Conservation (phyloP, 2,797 vertebrate genomes). For the Myotis myotis region DNA sequence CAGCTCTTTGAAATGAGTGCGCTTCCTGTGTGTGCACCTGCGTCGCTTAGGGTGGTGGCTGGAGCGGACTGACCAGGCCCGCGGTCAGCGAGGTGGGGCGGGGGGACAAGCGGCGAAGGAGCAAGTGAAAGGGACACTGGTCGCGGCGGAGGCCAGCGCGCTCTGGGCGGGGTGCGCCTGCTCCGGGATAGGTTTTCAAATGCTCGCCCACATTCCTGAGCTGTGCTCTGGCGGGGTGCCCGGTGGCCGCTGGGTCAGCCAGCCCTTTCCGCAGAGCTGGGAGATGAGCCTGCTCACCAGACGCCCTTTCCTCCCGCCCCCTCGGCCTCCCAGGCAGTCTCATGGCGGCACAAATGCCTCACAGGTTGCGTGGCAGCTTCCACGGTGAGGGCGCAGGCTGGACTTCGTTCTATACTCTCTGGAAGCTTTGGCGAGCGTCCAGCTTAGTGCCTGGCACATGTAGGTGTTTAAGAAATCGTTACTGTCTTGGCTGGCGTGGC, state of each 20-base stretch:
- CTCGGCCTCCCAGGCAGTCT: background rate
- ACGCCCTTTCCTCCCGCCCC: background rate
- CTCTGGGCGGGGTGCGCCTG: background rate
- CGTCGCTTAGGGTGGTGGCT: background rate
- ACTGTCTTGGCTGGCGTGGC: background rate
- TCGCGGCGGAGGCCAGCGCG: background rate
- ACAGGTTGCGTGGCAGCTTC: background rate
- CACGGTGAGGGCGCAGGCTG: background rate
- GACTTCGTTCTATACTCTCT: conserved; percentile 14
- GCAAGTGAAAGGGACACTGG: background rate
- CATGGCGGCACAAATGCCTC: background rate
- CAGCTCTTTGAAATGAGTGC: background rate
- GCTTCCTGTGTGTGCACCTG: too few relatives aligned
- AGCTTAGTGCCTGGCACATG: background rate
- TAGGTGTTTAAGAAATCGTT: background rate
- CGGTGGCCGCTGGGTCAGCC: background rate
- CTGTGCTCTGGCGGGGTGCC: conserved; percentile 7
- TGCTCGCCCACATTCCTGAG: background rate
- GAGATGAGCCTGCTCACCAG: background rate
- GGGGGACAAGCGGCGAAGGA: background rate
- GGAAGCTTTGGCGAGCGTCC: background rate
- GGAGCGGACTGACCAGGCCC: background rate
- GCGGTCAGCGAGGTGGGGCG: background rate
- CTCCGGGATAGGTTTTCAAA: conserved; percentile 7
- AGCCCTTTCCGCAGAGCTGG: conserved; percentile 34